A percentile compares a stretch with the other conserved stretches of the same genome.
These are phyloP conservation scores for Paralvinella palmiformis DNA, from an alignment of 1,140 invertebrate species.

Conservation along the genomic window DNA sequence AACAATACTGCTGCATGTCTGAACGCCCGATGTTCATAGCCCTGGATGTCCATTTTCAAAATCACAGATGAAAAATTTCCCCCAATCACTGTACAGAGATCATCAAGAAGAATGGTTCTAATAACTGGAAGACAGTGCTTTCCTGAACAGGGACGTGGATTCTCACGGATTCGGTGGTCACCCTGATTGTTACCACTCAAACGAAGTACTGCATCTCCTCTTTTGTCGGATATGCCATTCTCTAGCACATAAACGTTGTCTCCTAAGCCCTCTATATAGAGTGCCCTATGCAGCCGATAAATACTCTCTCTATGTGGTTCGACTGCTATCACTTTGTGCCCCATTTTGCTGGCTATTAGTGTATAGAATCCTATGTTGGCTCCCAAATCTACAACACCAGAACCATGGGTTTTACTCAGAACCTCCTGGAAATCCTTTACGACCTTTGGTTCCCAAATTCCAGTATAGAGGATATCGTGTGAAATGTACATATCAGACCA, in stretches of 20 bases:
- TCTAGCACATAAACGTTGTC: slow-evolving; percentile 27
- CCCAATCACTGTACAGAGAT: slow-evolving; percentile 24
- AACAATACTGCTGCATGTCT: slow-evolving; percentile 26
- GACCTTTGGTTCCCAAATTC: slow-evolving; percentile 39
- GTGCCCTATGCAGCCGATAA: slow-evolving; percentile 26
- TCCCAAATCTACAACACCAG: slow-evolving; percentile 36
- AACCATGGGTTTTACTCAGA: slow-evolving; percentile 21
- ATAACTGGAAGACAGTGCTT: slow-evolving; percentile 16
- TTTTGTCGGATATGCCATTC: slow-evolving; percentile 32
- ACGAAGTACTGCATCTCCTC: slow-evolving; percentile 24
- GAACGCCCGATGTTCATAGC: slow-evolving; percentile 36
- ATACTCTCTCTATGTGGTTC: slow-evolving; percentile 35
- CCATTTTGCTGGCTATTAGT: slow-evolving; percentile 30
- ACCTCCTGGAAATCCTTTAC: slow-evolving; percentile 25
- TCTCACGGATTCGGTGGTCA: slow-evolving; percentile 26
- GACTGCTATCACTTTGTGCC: slow-evolving; percentile 35
- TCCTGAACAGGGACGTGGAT: slow-evolving; percentile 11
- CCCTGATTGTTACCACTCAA: slow-evolving; percentile 33
- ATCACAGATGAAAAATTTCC: slow-evolving; percentile 20
- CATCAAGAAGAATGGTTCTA: slow-evolving; percentile 27
- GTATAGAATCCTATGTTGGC: slow-evolving; percentile 41
- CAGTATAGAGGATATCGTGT: slow-evolving; percentile 25
- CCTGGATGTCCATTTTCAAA: slow-evolving; percentile 26
- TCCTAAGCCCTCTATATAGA: slow-evolving; percentile 22
- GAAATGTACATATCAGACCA: slow-evolving; percentile 34